Percentiles rank a stretch among this genome's conserved stretches.
Conservation (phyloP, 2,113 vertebrate species). For the Melanocharis versteri region DNA sequence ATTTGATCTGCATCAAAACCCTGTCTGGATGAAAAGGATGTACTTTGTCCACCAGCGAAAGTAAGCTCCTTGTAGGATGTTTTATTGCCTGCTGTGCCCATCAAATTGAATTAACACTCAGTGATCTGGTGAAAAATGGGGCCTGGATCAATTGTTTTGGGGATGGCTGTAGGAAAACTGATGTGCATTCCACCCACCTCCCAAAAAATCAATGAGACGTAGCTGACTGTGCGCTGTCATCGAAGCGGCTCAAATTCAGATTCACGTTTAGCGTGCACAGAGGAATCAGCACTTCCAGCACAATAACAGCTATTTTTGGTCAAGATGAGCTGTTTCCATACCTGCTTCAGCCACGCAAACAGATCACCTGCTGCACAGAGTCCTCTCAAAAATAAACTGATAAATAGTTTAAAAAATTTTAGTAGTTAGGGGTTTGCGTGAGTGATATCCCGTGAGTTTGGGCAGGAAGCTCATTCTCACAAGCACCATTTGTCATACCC, state of each 20-base stretch:
- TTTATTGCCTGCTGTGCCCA: conserved; percentile 1
- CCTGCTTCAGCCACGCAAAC: background rate
- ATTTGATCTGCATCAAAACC: conserved; percentile 23
- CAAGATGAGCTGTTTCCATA: background rate
- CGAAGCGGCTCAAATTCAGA: background rate
- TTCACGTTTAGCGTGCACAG: background rate
- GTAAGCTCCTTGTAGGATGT: background rate
- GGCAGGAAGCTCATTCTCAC: background rate
- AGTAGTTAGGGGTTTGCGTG: background rate
- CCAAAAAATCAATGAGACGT: conserved; percentile 29
- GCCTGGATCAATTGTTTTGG: conserved; percentile 37
- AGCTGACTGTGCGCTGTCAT: background rate
- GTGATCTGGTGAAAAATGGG: conserved; percentile 52
- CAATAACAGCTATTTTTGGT: background rate
- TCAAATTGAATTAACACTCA: conserved; percentile 61
- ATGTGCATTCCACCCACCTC: background rate
- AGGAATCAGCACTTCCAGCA: background rate
- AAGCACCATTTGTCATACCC: background rate
- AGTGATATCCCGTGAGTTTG: background rate
- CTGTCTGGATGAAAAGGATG: background rate
- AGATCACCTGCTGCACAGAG: background rate
- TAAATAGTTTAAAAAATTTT: no score
- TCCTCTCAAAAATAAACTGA: background rate
- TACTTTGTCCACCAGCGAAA: background rate
- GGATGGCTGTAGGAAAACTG: conserved; percentile 20